phyloP scores from a whole-genome alignment of 2,888 invertebrate species.

The Mimumesa dahlbomi region DNA sequence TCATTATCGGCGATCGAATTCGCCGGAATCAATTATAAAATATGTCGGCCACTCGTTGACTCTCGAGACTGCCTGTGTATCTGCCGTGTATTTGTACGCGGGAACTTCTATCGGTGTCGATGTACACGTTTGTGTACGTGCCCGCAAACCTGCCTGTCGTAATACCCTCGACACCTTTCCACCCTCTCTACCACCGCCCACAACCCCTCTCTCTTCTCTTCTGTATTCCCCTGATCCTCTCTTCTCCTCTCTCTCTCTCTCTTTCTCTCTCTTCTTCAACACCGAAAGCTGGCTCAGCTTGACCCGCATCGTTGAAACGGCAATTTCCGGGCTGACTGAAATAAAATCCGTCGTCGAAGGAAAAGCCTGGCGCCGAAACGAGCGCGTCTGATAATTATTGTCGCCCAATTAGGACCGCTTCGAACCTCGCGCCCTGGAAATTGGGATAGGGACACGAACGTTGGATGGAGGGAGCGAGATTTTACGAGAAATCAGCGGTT shows the following conservation, averaged over 20 bases:
- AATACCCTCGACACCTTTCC: conserved; percentile 48
- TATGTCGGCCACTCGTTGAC: conserved; percentile 65
- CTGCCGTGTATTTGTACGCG: background rate
- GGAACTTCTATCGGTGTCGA: background rate
- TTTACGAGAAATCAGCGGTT: conserved; percentile 71
- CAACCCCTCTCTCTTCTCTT: too few species aligned
- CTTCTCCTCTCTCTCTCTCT: background rate
- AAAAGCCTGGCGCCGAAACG: conserved; percentile 32
- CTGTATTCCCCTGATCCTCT: conserved; percentile 15
- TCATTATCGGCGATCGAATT: conserved; percentile 71
- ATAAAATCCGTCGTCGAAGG: conserved; percentile 46
- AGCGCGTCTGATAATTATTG: conserved; percentile 69
- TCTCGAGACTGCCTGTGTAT: conserved; percentile 27
- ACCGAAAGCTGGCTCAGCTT: conserved; percentile 66
- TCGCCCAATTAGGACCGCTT: conserved; percentile 67
- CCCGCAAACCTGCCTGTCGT: conserved; percentile 31
- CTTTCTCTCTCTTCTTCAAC: conserved; percentile 1
- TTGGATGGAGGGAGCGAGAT: conserved; percentile 27
- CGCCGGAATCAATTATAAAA: conserved; percentile 67
- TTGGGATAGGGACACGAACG: background rate
- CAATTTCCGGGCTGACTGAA: conserved; percentile 50
- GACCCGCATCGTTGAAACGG: conserved; percentile 70
- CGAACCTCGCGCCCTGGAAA: background rate
- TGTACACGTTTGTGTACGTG: conserved; percentile 15
- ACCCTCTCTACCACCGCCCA: conserved; percentile 1